These are phyloP conservation scores for Drosophila limbata DNA, from an alignment of 2,888 invertebrate species.

Conservation along the genomic window DNA sequence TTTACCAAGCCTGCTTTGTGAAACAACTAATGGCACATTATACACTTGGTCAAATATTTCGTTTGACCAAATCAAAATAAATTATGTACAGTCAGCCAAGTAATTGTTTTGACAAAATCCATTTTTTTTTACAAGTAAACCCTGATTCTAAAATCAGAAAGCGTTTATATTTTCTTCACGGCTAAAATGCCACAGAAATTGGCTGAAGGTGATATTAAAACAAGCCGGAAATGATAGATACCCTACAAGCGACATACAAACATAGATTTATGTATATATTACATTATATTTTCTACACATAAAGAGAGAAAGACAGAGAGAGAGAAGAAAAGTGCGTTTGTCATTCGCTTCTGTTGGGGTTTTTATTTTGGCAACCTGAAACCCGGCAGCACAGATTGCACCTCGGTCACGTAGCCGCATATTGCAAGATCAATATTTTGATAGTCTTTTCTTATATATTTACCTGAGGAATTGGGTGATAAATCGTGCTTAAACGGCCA, in stretches of 20 bases:
- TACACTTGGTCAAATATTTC: neutral
- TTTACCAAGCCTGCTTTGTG: neutral
- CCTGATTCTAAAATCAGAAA: constrained; percentile 33
- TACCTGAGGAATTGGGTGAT: constrained; percentile 47
- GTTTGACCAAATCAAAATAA: too few relatives aligned
- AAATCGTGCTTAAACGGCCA: constrained; percentile 38
- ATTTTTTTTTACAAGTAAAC: neutral
- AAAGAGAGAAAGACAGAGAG: neutral
- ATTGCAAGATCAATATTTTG: constrained; percentile 43
- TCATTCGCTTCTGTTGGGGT: neutral
- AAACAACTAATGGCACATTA: neutral
- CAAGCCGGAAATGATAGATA: constrained; percentile 49
- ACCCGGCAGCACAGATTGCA: constrained; percentile 30
- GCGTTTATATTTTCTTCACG: constrained; percentile 33
- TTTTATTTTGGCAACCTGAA: constrained; percentile 21
- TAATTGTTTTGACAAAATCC: neutral
- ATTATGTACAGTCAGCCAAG: neutral
- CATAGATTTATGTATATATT: constrained; percentile 2
- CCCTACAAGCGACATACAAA: constrained; percentile 15
- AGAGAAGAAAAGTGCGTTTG: constrained; percentile 7
- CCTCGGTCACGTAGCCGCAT: constrained; percentile 40
- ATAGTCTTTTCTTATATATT: constrained; percentile 46
- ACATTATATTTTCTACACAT: neutral
- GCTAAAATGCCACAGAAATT: constrained; percentile 19
- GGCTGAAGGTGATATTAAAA: constrained; percentile 38